Base-by-base conservation (phyloP, 2,888 invertebrate species). In the Amblyteles armatorius region DNA sequence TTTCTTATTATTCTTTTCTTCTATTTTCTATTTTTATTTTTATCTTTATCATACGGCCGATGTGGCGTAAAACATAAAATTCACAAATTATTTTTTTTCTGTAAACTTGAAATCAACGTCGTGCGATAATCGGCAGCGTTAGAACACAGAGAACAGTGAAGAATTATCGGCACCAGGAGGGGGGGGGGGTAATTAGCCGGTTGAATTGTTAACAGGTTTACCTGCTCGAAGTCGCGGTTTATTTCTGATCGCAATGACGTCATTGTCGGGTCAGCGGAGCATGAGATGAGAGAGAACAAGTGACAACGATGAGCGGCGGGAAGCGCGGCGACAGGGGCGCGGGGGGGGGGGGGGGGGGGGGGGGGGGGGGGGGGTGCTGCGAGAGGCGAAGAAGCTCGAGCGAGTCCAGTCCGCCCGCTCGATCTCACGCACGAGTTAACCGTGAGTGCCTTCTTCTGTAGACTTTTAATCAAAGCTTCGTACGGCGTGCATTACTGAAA, bases 171-270 rank as follows among this genome's bases (percentile, higher is more conserved):
- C 22, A 50, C 33, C 26, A 3, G 26, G 57, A 13, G 57, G 22
- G 55, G 19, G 3, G 55, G 22, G 5, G 60, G 16, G 16, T 55
- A 71, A 82, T 82, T 82, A 82, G 74, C 55, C 71, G 69, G 63
- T 55, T 26, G 63, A 63, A 57, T 65, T 76, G 44, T 65, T 57
- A 36, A 67, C 52, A 77, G 67, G 67, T 67, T 55, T 72, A 26
- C 36, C 16, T 36, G 36, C 40, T 76, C 72, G 65, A 52, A 57
- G 29, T 71, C 63, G 82, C 48, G 5, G 63, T 63, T 85, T 85
- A 85, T 85, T 82, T 60, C 82, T 82, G 82, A 82, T 85, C 67
- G 82, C 55, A 57, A 85, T 82, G 85, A 82, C 84, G 84, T 84
- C 85, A 82, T 52, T 74, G 73, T 50, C 65, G 55, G 60, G 63